Conservation (phyloP, 1,140 invertebrate genomes). For the Papilio dardanus region DNA sequence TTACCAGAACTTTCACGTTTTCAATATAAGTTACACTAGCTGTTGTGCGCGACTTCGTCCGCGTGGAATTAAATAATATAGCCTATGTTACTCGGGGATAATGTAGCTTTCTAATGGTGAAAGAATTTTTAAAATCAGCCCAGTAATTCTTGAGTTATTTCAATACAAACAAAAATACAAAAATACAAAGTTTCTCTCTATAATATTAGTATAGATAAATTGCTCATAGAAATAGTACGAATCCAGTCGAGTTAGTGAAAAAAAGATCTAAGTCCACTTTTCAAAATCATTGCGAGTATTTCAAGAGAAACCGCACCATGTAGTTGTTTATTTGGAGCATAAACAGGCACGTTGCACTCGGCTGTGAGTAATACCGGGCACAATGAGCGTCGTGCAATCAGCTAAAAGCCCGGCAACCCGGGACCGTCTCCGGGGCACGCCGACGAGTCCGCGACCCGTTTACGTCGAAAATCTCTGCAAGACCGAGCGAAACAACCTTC, state of each 20-base stretch:
- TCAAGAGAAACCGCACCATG: slow-evolving; percentile 19
- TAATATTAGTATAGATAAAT: background rate
- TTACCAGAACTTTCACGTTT: too few species aligned
- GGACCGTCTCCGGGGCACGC: slow-evolving; percentile 16
- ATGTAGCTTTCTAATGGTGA: too few species aligned
- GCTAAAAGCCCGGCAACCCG: slow-evolving; percentile 27
- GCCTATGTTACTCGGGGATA: too few species aligned
- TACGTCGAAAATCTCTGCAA: background rate
- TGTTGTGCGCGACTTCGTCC: too few species aligned
- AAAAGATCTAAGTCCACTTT: background rate
- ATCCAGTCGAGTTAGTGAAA: background rate
- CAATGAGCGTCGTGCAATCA: slow-evolving; percentile 21
- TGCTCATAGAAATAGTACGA: background rate
- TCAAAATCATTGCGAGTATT: slow-evolving; percentile 4
- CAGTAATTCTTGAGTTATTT: too few species aligned
- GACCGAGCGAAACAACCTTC: slow-evolving; percentile 19
- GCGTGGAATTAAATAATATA: too few species aligned
- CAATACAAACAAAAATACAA: too few species aligned
- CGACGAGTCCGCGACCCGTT: slow-evolving; percentile 10
- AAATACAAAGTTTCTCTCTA: too few species aligned
- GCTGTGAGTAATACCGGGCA: slow-evolving; percentile 28
- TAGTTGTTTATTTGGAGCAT: slow-evolving; percentile 13
- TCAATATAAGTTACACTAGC: too few species aligned
- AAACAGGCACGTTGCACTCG: slow-evolving; percentile 8
- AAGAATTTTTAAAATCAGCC: too few species aligned